These are phyloP conservation scores for Silvanus unidentatus DNA, from an alignment of 2,888 invertebrate species.

Conservation along the genomic window DNA sequence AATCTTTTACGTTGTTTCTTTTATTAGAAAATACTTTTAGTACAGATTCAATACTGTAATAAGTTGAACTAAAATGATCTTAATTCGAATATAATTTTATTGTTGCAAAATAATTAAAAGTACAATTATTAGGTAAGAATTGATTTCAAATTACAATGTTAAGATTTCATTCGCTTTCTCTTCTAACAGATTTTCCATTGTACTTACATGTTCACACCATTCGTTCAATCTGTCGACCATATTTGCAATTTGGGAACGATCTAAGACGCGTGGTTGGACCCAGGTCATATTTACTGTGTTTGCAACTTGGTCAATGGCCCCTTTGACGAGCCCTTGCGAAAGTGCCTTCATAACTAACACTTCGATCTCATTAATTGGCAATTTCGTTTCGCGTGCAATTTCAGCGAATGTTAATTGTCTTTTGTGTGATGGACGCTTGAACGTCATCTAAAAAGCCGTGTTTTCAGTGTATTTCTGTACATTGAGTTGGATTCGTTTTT, in stretches of 20 bases:
- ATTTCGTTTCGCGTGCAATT: constrained; percentile 78
- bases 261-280: constrained; percentile 79
- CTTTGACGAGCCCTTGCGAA: constrained; percentile 87
- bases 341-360: constrained; percentile 96
- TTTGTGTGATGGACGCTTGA: constrained; percentile 85
- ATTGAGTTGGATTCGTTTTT: constrained; percentile 3
- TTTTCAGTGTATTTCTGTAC: too few relatives aligned
- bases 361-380: constrained; percentile 85
- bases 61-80: too few relatives aligned
- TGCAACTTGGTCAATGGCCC: constrained; percentile 83
- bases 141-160: constrained; percentile 53
- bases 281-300: constrained; percentile 72
- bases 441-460: constrained; percentile 82
- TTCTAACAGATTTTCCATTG: constrained; percentile 68
- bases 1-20: too few relatives aligned
- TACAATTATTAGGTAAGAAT: constrained; percentile 2
- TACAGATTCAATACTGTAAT: too few relatives aligned
- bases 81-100: background rate
- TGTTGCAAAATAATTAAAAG: background rate
- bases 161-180: constrained; percentile 73
- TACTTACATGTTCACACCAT: constrained; percentile 69
- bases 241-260: constrained; percentile 59
- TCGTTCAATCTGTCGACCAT: constrained; percentile 67
- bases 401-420: constrained; percentile 83
- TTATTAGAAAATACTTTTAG: too few relatives aligned